Conservation (phyloP, 2,888 invertebrate species). For the Slavum lentiscoides region DNA sequence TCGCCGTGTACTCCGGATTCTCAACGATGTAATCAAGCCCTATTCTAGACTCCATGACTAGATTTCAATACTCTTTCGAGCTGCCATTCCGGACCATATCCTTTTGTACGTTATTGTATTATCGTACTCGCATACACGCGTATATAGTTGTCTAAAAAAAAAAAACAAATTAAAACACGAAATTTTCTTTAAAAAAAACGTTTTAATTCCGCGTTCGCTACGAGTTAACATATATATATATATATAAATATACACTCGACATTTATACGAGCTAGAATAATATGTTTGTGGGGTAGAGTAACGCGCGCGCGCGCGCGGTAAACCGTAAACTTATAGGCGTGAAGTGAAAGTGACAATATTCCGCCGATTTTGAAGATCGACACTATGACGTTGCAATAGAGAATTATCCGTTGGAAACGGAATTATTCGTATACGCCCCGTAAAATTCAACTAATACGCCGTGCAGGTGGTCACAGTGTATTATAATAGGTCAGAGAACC, state of each 20-base stretch:
- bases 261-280: no score
- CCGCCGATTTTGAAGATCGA: slow-evolving; percentile 36
- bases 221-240: slow-evolving; percentile 14
- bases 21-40: slow-evolving; percentile 93
- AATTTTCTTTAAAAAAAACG: slow-evolving; percentile 3
- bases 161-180: slow-evolving; percentile 16
- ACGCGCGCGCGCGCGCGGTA: neutral
- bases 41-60: slow-evolving; percentile 82
- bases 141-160: neutral
- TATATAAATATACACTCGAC: neutral
- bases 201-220: slow-evolving; percentile 19
- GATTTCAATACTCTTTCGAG: slow-evolving; percentile 32
- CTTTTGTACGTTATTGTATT: neutral
- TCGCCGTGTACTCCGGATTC: slow-evolving; percentile 87
- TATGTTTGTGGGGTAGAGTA: no score
- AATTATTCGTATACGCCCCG: neutral
- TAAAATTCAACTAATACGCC: slow-evolving; percentile 24
- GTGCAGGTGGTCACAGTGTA: slow-evolving; percentile 17
- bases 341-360: slow-evolving; percentile 48
- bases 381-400: slow-evolving; percentile 4
- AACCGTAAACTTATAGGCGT: slow-evolving; percentile 22
- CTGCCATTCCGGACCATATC: slow-evolving; percentile 30
- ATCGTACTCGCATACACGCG: neutral
- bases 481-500: neutral
- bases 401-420: slow-evolving; percentile 21